These are phyloP conservation scores for Megaceryle torquata DNA, from an alignment of 2,113 vertebrate genomes.

Conservation along the genomic window DNA sequence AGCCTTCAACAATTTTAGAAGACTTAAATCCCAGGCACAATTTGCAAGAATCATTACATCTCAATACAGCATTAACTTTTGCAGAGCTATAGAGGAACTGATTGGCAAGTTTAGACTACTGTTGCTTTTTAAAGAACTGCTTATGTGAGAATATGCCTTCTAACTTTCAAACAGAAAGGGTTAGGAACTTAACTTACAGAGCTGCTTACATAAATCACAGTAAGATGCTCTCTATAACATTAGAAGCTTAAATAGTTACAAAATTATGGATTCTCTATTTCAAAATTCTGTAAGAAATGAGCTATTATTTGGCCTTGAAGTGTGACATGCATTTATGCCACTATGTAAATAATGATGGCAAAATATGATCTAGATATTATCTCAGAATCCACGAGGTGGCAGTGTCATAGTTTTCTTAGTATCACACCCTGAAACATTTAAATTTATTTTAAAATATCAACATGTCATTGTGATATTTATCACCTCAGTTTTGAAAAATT, in stretches of 20 bases:
- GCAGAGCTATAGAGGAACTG: neutral
- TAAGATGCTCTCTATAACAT: neutral
- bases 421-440: constrained; percentile 25
- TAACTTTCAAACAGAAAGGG: neutral
- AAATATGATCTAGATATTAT: constrained; percentile 43
- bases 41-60: neutral
- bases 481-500: constrained; percentile 32
- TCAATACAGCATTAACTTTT: neutral
- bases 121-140: neutral
- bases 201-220: neutral
- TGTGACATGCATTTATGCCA: neutral
- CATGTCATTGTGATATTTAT: constrained; percentile 48
- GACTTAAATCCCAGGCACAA: neutral
- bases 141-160: neutral
- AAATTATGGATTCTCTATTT: neutral
- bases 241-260: neutral
- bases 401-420: constrained; percentile 61
- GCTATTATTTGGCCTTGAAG: neutral
- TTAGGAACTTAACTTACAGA: neutral
- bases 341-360: neutral
- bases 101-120: neutral
- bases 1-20: neutral
- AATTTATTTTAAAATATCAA: constrained; percentile 13
- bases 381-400: constrained; percentile 70
- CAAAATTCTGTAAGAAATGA: neutral